Base-by-base conservation (phyloP, 2,888 invertebrate genomes). In the Eupithecia insigniata region DNA sequence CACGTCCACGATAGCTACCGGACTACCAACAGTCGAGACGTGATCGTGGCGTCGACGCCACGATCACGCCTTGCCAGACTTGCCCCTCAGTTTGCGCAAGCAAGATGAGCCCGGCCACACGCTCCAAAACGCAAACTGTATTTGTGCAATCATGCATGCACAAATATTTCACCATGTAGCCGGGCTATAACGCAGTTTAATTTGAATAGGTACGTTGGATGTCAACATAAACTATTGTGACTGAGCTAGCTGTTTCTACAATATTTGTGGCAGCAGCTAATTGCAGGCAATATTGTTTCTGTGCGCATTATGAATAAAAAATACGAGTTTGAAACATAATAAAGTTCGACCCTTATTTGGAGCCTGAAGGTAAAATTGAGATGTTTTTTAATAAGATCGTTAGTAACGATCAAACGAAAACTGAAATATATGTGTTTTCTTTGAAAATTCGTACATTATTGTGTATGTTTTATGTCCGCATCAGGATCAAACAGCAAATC, bases 401-500 rank as follows among this genome's bases (percentile, higher is more conserved):
- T 51, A 46, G 2, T n/a, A 46, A 4, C 1, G 22, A 16, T 22
- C 22, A 10, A 22, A 22, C 8, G 3, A 51, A n/a, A 22, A n/a
- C n/a, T n/a, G n/a, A n/a, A n/a, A n/a, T n/a, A n/a, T n/a, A n/a
- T n/a, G n/a, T 10, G 46, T 51, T 22, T 22, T 30, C 7, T 60
- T 18, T 7, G 18, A 18, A 18, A 16, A 8, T 30, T 60, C 18
- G 1, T 16, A 60, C 60, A 30, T 30, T 30, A 60, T 30, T 60
- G 7, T 18, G 18, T 30, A 60, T 26, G 10, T 60, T 16, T 28
- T 65, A 34, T 60, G 58, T 55, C 46, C 32, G 28, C 28, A 61
- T 28, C 58, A 64, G 18, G 30, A 43, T 60, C 61, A 65, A 67
- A 71, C 8, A 73, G 22, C 66, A 70, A 67, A 76, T 66, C 62